Conservation (phyloP, 2,797 vertebrate genomes). For the Enteromius fasciolatus region DNA sequence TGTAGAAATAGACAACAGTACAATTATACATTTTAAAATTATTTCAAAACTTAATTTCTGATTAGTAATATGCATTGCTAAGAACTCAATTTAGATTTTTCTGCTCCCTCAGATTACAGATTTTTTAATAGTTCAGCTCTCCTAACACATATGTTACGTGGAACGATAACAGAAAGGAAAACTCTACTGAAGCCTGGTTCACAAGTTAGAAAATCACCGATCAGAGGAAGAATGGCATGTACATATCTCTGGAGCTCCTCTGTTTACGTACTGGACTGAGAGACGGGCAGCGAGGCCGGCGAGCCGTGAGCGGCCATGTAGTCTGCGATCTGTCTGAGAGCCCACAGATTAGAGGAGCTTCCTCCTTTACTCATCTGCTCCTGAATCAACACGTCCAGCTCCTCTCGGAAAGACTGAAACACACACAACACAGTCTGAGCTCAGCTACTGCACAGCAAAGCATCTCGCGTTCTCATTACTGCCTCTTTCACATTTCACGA, state of each 20-base stretch:
- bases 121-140: too few species aligned
- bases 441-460: background rate
- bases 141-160: background rate
- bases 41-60: too few species aligned
- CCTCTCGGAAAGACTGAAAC: conserved; percentile 91
- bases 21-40: background rate
- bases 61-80: background rate
- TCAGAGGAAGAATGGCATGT: too few species aligned
- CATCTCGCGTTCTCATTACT: background rate
- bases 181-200: background rate
- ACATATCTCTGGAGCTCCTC: too few species aligned
- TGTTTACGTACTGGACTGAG: conserved; percentile 83
- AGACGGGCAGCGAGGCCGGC: conserved; percentile 85
- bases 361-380: conserved; percentile 98
- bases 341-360: conserved; percentile 94
- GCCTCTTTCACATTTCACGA: background rate
- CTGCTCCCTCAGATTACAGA: too few species aligned
- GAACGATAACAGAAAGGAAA: background rate
- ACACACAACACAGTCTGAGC: conserved; percentile 46
- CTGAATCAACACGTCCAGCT: conserved; percentile 95
- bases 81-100: too few species aligned
- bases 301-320: conserved; percentile 92
- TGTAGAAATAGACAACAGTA: background rate
- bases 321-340: conserved; percentile 93
- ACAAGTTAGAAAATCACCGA: background rate